Conservation (phyloP, 1,140 invertebrate species). For the Hyles vespertilio region DNA sequence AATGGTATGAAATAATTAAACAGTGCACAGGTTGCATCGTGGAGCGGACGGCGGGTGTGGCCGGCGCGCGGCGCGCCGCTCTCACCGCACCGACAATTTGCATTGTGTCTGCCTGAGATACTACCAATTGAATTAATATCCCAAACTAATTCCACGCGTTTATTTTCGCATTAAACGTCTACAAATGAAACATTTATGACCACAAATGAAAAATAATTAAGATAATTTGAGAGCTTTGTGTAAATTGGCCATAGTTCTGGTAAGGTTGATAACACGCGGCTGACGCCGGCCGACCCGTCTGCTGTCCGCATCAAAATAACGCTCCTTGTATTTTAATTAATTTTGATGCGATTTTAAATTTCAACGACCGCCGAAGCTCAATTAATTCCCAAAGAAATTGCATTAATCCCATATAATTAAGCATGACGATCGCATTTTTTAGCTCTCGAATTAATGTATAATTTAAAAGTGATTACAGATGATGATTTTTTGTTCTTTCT, state of each 20-base stretch:
- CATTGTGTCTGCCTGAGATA: constrained; percentile 17
- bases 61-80: not conserved
- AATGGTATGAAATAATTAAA: constrained; percentile 15
- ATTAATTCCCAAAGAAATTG: constrained; percentile 16
- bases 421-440: not conserved
- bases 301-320: constrained; percentile 10
- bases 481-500: too few species aligned
- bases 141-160: too few species aligned
- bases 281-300: constrained; percentile 2
- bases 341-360: constrained; percentile 12
- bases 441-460: too few species aligned
- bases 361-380: constrained; percentile 10
- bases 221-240: too few species aligned
- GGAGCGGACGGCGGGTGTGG: constrained; percentile 12
- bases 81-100: constrained; percentile 13
- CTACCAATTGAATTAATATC: constrained; percentile 3
- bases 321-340: constrained; percentile 17
- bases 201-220: too few species aligned
- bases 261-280: not conserved
- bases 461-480: too few species aligned
- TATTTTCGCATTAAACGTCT: too few species aligned
- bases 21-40: constrained; percentile 12
- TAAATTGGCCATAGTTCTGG: too few species aligned
- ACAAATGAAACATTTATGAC: too few species aligned
- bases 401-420: constrained; percentile 9